Conservation (phyloP, 2,113 vertebrate species). For the Asarcornis scutulata region DNA sequence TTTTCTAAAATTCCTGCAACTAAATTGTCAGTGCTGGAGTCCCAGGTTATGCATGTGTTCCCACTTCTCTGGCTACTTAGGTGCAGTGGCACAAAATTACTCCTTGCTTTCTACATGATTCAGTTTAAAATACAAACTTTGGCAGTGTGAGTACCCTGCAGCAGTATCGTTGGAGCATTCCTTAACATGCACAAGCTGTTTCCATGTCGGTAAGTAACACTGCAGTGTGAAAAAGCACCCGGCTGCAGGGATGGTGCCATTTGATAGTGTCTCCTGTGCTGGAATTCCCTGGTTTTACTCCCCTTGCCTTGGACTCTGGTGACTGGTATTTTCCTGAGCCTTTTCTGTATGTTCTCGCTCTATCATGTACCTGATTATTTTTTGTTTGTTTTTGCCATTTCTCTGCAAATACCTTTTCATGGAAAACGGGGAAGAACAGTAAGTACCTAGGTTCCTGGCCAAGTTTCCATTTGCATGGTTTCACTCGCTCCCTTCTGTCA, state of each 20-base stretch:
- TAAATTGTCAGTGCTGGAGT: rapidly evolving
- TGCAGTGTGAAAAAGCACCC: not conserved
- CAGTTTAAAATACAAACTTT: not conserved
- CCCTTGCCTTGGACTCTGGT: not conserved
- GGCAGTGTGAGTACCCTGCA: not conserved
- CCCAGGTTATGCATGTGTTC: rapidly evolving
- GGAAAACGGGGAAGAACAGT: not conserved
- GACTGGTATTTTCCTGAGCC: not conserved
- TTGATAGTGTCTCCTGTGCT: rapidly evolving
- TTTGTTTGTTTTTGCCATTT: rapidly evolving
- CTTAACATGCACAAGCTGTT: not conserved
- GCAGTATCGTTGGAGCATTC: not conserved
- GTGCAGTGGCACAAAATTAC: not conserved
- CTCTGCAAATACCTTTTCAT: not conserved
- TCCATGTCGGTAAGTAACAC: not conserved
- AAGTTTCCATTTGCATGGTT: not conserved
- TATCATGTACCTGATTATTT: not conserved
- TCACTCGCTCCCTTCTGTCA: not conserved
- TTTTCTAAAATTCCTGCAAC: not conserved
- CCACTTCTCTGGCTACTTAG: rapidly evolving
- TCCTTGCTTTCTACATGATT: rapidly evolving
- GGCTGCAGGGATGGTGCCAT: rapidly evolving
- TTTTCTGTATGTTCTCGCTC: rapidly evolving
- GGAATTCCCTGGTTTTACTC: rapidly evolving
- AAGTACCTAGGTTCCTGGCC: not conserved